These are phyloP conservation scores for Antheraea pernyi DNA, from an alignment of 1,140 invertebrate species.

Conservation along the genomic window DNA sequence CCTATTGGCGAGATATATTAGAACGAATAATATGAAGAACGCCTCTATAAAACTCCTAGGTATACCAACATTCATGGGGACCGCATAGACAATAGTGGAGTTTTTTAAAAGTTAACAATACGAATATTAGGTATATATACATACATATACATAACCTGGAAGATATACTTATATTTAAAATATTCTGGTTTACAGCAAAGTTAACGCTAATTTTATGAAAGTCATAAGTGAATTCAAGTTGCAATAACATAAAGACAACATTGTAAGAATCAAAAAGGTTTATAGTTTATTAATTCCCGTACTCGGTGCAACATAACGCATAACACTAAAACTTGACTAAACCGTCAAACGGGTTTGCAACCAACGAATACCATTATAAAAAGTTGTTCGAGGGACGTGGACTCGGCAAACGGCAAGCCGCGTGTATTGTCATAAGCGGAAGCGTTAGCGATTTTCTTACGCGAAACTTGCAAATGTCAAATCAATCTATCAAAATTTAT, in stretches of 20 bases:
- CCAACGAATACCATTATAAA: conserved; percentile 71
- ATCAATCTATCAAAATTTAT: too few relatives aligned
- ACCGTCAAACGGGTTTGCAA: conserved; percentile 72
- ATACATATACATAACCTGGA: too few relatives aligned
- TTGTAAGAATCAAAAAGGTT: conserved; percentile 13
- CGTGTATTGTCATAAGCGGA: background rate
- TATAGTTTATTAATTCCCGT: conserved; percentile 42
- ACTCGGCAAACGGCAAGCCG: conserved; percentile 18
- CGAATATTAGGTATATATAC: too few relatives aligned
- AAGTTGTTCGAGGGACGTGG: conserved; percentile 63
- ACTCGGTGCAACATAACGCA: conserved; percentile 55
- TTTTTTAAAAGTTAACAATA: too few relatives aligned
- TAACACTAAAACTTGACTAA: conserved; percentile 72
- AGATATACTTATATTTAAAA: too few relatives aligned
- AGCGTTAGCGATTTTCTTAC: conserved; percentile 8
- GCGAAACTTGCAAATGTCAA: too few relatives aligned
- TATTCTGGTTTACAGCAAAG: too few relatives aligned
- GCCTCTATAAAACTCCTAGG: too few relatives aligned
- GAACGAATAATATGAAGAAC: too few relatives aligned
- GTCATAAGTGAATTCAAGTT: background rate
- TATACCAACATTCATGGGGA: too few relatives aligned
- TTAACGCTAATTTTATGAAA: background rate
- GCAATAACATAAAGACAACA: conserved; percentile 17
- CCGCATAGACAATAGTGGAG: too few relatives aligned
- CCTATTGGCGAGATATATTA: too few relatives aligned